Base-by-base conservation (phyloP, 2,113 vertebrate species). In the Cyphotilapia sp. region DNA sequence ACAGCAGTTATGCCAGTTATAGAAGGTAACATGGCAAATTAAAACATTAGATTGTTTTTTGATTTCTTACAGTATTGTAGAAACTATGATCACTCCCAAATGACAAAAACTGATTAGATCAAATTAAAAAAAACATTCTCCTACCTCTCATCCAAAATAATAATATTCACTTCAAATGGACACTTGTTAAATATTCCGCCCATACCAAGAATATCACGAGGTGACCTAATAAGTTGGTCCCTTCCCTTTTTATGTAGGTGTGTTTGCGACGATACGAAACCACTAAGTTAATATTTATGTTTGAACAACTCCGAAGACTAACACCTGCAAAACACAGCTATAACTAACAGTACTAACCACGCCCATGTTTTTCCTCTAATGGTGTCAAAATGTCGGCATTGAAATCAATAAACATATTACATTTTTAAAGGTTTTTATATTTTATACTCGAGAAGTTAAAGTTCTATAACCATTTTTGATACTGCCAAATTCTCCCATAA, bases 191-290 rank as follows among this genome's bases (percentile, higher is more conserved):
- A 76, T 49, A 76, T 49, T 76, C 1, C 1, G 42, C 71, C 16
- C 42, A 78, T 47, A 49, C 9, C 0, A 76, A 45, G 40, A 76
- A 76, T 27, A 24, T 71, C 66, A 71, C 3, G 0, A 24, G 5
- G 0, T 74, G 2, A 78, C 14, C 71, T 31, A 8, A 78, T 49
- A 31, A 31, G 24, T 8, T 49, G 13, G 38, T 47, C 40, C 8
- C 40, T 0, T 45, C 22, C 24, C 14, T 74, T 45, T 45, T 45
- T 45, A 12, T 74, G 4, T 10, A 27, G 13, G 22, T 74, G 71
- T 76, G 16, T 49, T 76, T 76, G 71, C 0, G 4, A 76, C 1
- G 1, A 31, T 49, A 31, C 2, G 24, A 76, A 31, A 7, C 16
- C 40, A 57, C 16, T 57, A 29, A 80, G 38, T 33, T 78, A n/a